A percentile compares a stretch with the other conserved stretches of the same genome.
phyloP scores from a whole-genome alignment of 2,113 vertebrate species.

The Odontophorus gujanensis region DNA sequence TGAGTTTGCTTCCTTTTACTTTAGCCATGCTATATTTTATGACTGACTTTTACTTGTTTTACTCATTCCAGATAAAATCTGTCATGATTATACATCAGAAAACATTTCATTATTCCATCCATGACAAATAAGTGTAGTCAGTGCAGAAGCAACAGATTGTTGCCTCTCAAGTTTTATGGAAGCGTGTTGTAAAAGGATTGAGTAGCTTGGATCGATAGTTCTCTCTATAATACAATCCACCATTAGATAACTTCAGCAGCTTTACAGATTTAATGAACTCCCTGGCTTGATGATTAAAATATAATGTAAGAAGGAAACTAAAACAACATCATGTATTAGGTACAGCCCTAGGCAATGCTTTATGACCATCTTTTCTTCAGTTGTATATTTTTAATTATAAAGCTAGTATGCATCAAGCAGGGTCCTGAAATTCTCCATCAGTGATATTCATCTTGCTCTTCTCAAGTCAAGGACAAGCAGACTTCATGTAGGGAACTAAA shows the following conservation, averaged over 20 bases:
- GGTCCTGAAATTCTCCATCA: slow-evolving; percentile 55
- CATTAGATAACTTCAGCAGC: slow-evolving; percentile 63
- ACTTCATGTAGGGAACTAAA: slow-evolving; percentile 60
- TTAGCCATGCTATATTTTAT: slow-evolving; percentile 50
- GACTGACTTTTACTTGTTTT: slow-evolving; percentile 67
- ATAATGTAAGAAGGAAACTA: slow-evolving; percentile 64
- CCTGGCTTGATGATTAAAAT: slow-evolving; percentile 65
- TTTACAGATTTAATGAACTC: slow-evolving; percentile 74
- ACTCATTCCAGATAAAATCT: slow-evolving; percentile 73
- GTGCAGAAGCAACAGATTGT: slow-evolving; percentile 76
- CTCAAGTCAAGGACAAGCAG: slow-evolving; percentile 55
- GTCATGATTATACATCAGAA: slow-evolving; percentile 75
- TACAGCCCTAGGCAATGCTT: slow-evolving; percentile 50
- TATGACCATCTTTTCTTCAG: slow-evolving; percentile 58
- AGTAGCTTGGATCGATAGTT: slow-evolving; percentile 68
- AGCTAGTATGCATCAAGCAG: slow-evolving; percentile 65
- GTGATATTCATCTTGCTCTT: slow-evolving; percentile 56
- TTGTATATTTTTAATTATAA: slow-evolving; percentile 73
- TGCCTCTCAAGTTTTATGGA: slow-evolving; percentile 65
- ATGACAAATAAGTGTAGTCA: slow-evolving; percentile 72
- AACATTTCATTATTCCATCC: slow-evolving; percentile 70
- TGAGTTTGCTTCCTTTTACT: slow-evolving; percentile 71
- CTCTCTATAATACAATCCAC: slow-evolving; percentile 61
- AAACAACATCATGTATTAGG: slow-evolving; percentile 70
- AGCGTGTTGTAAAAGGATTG: slow-evolving; percentile 70